These are phyloP conservation scores for Hedychridium roseum DNA, from an alignment of 2,888 invertebrate species.

Conservation along the genomic window DNA sequence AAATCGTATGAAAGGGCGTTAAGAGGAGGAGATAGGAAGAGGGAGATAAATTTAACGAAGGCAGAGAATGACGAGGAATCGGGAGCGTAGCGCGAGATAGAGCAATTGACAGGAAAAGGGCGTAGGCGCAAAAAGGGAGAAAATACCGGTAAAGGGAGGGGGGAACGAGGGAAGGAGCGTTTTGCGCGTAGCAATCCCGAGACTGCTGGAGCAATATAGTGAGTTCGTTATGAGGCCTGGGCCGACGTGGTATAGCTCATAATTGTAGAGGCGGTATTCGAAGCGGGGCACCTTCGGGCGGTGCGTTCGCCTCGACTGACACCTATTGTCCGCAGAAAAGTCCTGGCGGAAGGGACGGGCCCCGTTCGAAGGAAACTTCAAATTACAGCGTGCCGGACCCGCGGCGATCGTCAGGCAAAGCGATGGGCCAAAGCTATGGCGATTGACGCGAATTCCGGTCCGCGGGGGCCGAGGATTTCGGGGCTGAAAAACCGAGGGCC, in stretches of 20 bases:
- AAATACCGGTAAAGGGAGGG: neutral
- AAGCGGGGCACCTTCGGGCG: constrained; percentile 53
- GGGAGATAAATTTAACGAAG: neutral
- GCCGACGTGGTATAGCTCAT: constrained; percentile 61
- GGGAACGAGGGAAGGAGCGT: constrained; percentile 34
- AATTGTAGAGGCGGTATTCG: constrained; percentile 58
- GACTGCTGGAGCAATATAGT: constrained; percentile 55
- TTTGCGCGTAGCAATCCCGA: constrained; percentile 38
- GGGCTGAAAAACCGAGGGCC: neutral
- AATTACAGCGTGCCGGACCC: neutral
- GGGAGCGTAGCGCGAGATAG: neutral
- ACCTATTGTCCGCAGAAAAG: constrained; percentile 51
- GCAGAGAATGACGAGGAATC: neutral
- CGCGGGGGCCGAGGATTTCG: no score
- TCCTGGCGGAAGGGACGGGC: neutral
- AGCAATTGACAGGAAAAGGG: neutral
- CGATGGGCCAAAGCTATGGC: constrained; percentile 2
- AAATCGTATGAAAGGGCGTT: no score
- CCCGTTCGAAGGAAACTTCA: neutral
- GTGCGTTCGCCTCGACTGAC: constrained; percentile 43
- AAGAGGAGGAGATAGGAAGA: constrained; percentile 8
- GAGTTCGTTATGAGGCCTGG: constrained; percentile 60
- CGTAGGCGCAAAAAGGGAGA: neutral
- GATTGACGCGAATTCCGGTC: no score
- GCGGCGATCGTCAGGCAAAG: constrained; percentile 5